Percentiles rank a stretch among this genome's conserved stretches.
These are phyloP conservation scores for Eulemur rubriventer DNA, from an alignment of 2,797 vertebrate species.

Conservation along the genomic window DNA sequence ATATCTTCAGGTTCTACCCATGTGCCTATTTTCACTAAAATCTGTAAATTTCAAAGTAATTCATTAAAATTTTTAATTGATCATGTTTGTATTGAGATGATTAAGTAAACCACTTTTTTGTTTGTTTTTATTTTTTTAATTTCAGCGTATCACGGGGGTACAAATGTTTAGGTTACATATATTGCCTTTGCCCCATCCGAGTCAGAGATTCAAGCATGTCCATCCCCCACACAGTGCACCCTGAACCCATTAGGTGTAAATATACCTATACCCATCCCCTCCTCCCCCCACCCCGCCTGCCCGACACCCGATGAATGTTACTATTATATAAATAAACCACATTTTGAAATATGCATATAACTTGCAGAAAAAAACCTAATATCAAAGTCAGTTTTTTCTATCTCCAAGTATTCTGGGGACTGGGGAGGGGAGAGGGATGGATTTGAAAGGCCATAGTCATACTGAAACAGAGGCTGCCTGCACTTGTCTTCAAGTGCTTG, in stretches of 20 bases:
- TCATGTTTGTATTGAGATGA: not conserved
- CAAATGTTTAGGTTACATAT: too few relatives aligned
- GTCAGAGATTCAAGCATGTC: too few relatives aligned
- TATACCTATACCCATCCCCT: too few relatives aligned
- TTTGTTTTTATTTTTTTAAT: too few relatives aligned
- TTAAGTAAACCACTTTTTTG: not conserved
- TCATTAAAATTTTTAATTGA: not conserved
- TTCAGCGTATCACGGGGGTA: too few relatives aligned
- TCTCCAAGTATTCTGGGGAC: not conserved
- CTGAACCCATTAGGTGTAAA: too few relatives aligned
- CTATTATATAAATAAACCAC: not conserved
- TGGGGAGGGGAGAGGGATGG: rapidly evolving
- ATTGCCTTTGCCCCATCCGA: too few relatives aligned
- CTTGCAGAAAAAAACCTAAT: not conserved
- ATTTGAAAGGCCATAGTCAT: not conserved
- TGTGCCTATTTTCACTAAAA: not conserved
- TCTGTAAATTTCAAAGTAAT: not conserved
- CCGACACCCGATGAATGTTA: too few relatives aligned
- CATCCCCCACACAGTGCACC: too few relatives aligned
- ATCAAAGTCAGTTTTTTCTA: not conserved
- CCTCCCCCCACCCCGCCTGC: too few relatives aligned
- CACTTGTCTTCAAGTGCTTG: not conserved
- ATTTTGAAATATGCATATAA: constrained; percentile 7
- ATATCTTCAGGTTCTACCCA: not conserved
- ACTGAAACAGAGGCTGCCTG: not conserved